Evolutionary conservation across 1,140 invertebrate genomes (phyloP).

Genomic region (Maconellicoccus hirsutus): DNA sequence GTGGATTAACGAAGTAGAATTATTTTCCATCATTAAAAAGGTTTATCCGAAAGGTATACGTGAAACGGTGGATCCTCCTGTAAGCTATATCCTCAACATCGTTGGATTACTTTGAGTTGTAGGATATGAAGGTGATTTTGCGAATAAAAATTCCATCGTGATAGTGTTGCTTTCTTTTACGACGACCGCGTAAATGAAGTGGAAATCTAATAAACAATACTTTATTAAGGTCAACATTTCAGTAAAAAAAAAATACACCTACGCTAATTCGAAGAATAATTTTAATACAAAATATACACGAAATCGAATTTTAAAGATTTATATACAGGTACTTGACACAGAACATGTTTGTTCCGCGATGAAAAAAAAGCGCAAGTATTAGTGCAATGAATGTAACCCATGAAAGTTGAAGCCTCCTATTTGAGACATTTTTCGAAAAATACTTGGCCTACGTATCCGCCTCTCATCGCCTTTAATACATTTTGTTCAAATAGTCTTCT

Average conservation of each 20-base stretch:
- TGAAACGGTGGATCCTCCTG: background rate
- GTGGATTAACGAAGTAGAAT: background rate
- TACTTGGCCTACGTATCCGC: constrained; percentile 80
- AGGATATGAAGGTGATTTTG: background rate
- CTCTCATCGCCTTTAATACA: constrained; percentile 89
- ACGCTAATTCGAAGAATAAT: constrained; percentile 4
- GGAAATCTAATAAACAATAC: background rate
- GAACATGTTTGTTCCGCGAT: background rate
- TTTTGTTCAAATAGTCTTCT: constrained; percentile 90
- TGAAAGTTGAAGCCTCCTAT: constrained; percentile 36
- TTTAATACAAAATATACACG: constrained; percentile 17
- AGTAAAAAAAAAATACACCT: constrained; percentile 1
- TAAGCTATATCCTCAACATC: background rate
- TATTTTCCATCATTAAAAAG: background rate
- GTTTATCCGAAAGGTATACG: background rate
- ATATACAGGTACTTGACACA: constrained; percentile 2
- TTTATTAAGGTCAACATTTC: background rate
- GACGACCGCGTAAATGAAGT: background rate
- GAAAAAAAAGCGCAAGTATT: constrained; percentile 1
- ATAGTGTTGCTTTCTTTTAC: background rate
- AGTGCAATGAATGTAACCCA: background rate
- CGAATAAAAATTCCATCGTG: background rate
- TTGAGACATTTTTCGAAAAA: constrained; percentile 95
- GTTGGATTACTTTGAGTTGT: background rate
- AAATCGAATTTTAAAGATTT: constrained; percentile 7